These are phyloP conservation scores for Pangasius mekongensis DNA, from an alignment of 2,797 vertebrate species.

Conservation along the genomic window DNA sequence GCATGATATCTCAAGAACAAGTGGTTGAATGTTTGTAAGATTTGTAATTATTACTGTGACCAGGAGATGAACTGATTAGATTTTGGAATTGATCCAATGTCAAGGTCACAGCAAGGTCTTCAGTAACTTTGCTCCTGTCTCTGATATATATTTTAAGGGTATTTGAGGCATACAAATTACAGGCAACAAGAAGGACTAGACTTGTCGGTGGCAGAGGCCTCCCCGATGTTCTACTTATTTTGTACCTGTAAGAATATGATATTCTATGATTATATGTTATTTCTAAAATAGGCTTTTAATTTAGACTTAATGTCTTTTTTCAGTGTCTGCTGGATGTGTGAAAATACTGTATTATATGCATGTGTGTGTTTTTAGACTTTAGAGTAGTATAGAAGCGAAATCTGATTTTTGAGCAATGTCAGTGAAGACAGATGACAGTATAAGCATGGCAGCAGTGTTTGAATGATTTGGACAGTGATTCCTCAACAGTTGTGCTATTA, in stretches of 20 bases:
- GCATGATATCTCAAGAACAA: neutral
- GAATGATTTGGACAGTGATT: slow-evolving; percentile 11
- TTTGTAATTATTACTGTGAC: neutral
- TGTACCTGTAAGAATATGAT: neutral
- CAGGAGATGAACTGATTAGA: neutral
- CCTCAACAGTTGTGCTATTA: neutral
- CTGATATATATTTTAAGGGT: neutral
- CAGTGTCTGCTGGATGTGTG: neutral
- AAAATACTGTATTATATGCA: too few species aligned
- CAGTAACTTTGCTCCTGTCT: neutral
- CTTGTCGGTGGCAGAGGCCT: neutral
- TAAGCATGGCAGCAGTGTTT: neutral
- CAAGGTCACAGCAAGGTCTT: neutral
- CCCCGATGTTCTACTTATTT: neutral
- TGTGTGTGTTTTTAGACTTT: neutral
- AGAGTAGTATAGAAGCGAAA: neutral
- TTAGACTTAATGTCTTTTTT: neutral
- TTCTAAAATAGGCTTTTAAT: neutral
- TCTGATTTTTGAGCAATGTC: neutral
- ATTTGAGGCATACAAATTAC: neutral
- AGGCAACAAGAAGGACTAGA: neutral
- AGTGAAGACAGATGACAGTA: neutral
- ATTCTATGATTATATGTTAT: neutral
- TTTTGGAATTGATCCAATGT: neutral
- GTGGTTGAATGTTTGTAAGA: neutral